A percentile compares a stretch with the other conserved stretches of the same genome.
These are phyloP conservation scores for Drosophila cardini DNA, from an alignment of 1,140 invertebrate genomes.

Conservation along the genomic window DNA sequence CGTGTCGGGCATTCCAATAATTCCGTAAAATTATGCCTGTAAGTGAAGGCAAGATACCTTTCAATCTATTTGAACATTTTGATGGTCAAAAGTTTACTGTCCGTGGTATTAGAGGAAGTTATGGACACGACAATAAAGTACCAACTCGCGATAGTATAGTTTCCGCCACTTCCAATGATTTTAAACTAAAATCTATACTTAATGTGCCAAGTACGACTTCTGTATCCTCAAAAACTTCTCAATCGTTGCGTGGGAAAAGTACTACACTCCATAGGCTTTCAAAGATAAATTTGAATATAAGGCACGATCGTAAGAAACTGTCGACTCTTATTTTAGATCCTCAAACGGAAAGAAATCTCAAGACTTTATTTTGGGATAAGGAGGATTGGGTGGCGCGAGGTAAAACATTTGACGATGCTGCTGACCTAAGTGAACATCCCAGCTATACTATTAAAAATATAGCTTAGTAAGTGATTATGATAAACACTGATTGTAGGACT, in stretches of 20 bases:
- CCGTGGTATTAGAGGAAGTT: background rate
- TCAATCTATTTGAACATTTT: background rate
- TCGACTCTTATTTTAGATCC: too few relatives aligned
- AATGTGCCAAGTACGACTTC: background rate
- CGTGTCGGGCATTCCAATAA: background rate
- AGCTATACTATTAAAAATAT: slow-evolving; percentile 48
- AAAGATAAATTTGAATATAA: too few relatives aligned
- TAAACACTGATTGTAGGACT: too few relatives aligned
- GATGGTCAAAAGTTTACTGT: background rate
- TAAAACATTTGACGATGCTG: slow-evolving; percentile 9
- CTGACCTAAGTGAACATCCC: slow-evolving; percentile 53
- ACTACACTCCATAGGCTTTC: too few relatives aligned
- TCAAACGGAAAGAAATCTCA: background rate
- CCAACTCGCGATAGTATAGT: background rate
- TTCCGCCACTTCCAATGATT: too few relatives aligned
- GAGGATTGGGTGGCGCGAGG: background rate
- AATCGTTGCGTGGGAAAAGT: too few relatives aligned
- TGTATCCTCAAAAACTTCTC: too few relatives aligned
- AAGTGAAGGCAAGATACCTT: background rate
- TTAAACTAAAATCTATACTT: background rate
- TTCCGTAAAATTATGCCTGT: background rate
- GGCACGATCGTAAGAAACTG: too few relatives aligned
- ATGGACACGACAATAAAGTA: background rate
- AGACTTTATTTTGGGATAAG: background rate
- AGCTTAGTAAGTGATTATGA: slow-evolving; percentile 33